Conservation (phyloP, 1,140 invertebrate genomes). For the Andricus grossulariae region DNA sequence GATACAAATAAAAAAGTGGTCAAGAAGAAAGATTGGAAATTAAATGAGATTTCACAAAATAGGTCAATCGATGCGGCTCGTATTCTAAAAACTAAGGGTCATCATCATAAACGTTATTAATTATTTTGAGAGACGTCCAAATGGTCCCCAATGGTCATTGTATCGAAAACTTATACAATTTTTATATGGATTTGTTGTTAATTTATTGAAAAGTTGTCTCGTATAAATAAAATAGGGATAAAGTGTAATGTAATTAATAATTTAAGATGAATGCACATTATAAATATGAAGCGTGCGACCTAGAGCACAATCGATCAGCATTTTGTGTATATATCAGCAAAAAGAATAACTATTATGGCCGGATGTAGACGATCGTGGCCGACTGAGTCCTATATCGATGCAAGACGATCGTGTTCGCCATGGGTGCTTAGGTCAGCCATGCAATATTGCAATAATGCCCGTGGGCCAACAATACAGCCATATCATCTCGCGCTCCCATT, state of each 20-base stretch:
- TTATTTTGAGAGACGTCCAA: too few relatives aligned
- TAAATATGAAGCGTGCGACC: neutral
- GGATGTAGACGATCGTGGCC: conserved; percentile 51
- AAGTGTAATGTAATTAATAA: neutral
- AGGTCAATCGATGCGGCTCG: too few relatives aligned
- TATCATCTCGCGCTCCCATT: conserved; percentile 64
- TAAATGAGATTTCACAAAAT: too few relatives aligned
- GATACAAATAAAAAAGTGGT: too few relatives aligned
- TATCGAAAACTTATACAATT: too few relatives aligned
- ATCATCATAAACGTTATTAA: too few relatives aligned
- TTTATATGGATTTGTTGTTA: too few relatives aligned
- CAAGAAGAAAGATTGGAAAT: too few relatives aligned
- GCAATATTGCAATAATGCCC: conserved; percentile 67
- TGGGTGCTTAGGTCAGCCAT: conserved; percentile 57
- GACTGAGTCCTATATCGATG: conserved; percentile 49
- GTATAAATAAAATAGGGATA: too few relatives aligned
- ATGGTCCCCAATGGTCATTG: too few relatives aligned
- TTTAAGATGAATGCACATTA: neutral
- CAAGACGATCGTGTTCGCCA: conserved; percentile 45
- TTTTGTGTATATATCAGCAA: neutral
- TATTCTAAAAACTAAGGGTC: too few relatives aligned
- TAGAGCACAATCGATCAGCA: neutral
- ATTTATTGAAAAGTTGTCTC: too few relatives aligned
- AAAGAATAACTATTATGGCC: conserved; percentile 51
- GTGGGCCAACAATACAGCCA: conserved; percentile 60